Evolutionary conservation across 2,113 vertebrate species (phyloP).

Genomic region (Shinisaurus crocodilurus): DNA sequence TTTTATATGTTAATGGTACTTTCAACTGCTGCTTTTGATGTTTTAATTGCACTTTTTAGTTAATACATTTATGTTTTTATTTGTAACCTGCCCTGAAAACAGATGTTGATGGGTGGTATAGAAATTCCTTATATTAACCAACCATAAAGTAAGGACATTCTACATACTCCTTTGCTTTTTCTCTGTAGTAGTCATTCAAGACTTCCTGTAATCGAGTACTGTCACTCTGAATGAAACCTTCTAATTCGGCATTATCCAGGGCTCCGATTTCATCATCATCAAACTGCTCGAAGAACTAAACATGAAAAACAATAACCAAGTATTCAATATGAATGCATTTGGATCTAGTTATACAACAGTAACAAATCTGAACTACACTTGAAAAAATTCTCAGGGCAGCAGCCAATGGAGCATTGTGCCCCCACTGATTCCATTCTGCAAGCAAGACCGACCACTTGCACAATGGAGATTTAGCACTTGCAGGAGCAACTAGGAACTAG

Average conservation of each 20-base stretch:
- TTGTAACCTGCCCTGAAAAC: neutral
- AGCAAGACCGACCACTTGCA: too few relatives aligned
- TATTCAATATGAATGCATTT: neutral
- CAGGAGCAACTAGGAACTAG: too few relatives aligned
- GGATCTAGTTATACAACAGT: neutral
- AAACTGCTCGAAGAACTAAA: constrained; percentile 95
- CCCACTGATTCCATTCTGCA: too few relatives aligned
- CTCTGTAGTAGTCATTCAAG: constrained; percentile 90
- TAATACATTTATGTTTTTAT: neutral
- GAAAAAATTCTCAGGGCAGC: neutral
- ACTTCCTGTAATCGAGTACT: constrained; percentile 88
- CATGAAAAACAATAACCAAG: constrained; percentile 36
- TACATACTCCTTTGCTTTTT: constrained; percentile 90
- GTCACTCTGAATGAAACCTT: constrained; percentile 88
- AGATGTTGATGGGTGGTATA: neutral
- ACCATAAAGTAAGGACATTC: constrained; percentile 5
- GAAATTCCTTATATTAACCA: neutral
- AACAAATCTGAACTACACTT: neutral
- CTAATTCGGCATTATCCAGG: constrained; percentile 93
- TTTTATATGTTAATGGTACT: neutral
- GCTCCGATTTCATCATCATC: constrained; percentile 97
- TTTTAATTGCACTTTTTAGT: neutral
- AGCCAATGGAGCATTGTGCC: too few relatives aligned
- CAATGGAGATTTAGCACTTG: too few relatives aligned
- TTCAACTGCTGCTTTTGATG: neutral